Base-by-base conservation (phyloP, 2,113 vertebrate genomes). In the Gopherus flavomarginatus region DNA sequence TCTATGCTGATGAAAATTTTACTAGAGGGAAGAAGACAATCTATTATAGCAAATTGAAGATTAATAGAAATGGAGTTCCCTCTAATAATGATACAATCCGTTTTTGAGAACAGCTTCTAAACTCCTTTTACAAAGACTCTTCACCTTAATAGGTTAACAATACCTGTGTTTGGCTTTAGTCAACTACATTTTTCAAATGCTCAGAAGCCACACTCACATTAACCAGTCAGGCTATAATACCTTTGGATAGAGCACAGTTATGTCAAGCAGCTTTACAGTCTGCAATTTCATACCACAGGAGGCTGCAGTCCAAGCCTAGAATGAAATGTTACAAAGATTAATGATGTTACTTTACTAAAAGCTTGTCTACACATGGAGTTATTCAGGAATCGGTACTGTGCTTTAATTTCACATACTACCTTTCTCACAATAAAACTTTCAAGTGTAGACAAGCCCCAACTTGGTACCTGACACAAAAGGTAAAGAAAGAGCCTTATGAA, bases 161-260 rank as follows among this genome's bases (percentile, higher is more conserved):
- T 26, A 96, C 35, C 54, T 52, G 56, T n/a, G 35, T 62, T 91
- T 88, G 81, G 26, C 81, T 89, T 52, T n/a, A 94, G 52, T 56
- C 78, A 82, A 84, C 87, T 93, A 27, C 6, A 82, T 79, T 86
- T 94, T 92, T 83, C 62, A 86, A 89, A 88, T 35, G 65, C 42
- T 78, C 83, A 82, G 90, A 93, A 95, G 92, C 59, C 88, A 95
- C 94, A 90, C 12, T 83, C n/a, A 52, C 5, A 75, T 83, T 85
- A 90, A 91, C 47, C 81, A 88, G 79, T 94, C 84, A 92, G 57
- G 72, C 50, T 17, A 35, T 44, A 91, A 78, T 50, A 53, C 44
- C 90, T 90, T 93, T 91, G 78, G 92, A 26, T 6, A 88, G 89
- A 94, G 84, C 88, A 92, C 54, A 77, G 85, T 42, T 84, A 4